A percentile compares a stretch with the other conserved stretches of the same genome.
Conservation (phyloP, 2,888 invertebrate genomes). For the Lepidocyrtinus sp. region DNA sequence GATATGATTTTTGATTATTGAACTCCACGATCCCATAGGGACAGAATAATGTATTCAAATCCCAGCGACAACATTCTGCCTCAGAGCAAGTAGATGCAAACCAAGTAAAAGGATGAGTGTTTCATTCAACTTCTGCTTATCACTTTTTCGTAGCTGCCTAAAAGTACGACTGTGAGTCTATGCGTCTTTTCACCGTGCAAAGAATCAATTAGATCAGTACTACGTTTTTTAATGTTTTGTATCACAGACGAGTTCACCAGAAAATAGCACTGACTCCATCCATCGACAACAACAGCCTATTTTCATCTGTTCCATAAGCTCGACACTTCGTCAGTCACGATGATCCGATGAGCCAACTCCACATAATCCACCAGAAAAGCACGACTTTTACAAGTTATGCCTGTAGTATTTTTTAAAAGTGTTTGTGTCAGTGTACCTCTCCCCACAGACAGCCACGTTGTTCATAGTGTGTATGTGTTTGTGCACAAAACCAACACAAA, state of each 20-base stretch:
- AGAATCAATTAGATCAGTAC: neutral
- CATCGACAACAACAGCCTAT: constrained; percentile 39
- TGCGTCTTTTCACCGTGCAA: neutral
- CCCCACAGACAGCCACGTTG: neutral
- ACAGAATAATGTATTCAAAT: too few relatives aligned
- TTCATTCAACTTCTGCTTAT: neutral
- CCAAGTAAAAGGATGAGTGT: too few relatives aligned
- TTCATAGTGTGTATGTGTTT: neutral
- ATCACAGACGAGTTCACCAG: constrained; percentile 21
- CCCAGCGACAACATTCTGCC: too few relatives aligned
- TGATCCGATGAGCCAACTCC: constrained; percentile 40
- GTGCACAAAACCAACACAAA: neutral
- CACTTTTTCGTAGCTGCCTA: neutral
- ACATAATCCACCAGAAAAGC: constrained; percentile 20
- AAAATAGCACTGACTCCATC: constrained; percentile 12
- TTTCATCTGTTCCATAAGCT: constrained; percentile 53
- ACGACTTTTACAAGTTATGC: constrained; percentile 7
- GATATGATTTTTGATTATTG: too few relatives aligned
- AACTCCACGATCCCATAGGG: too few relatives aligned
- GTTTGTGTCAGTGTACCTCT: neutral
- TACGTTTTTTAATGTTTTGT: constrained; percentile 5
- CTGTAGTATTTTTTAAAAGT: neutral
- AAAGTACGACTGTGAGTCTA: neutral
- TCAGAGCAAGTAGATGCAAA: too few relatives aligned
- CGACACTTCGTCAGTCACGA: constrained; percentile 26